Evolutionary conservation across 2,113 vertebrate genomes (phyloP), one percentile per base, ranked within the genome.

Genomic region (Phyllostomus hastatus): DNA sequence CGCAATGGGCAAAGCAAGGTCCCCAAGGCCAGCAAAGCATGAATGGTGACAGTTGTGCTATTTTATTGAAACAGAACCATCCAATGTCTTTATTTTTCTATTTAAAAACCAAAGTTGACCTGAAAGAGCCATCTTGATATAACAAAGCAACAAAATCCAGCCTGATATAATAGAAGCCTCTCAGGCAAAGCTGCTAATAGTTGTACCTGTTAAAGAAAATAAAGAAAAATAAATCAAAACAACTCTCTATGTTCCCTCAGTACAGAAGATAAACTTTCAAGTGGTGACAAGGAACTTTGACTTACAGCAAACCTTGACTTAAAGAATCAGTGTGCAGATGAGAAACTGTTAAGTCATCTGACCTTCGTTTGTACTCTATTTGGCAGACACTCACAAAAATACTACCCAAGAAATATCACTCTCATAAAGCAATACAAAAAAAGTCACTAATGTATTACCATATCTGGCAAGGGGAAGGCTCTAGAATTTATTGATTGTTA

Each of bases 401-500:
- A 85, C 69, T 97, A 43, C 78, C 50, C 84, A 96, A 95, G 79
- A 98, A 98, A 97, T 97, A 98, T 93, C 95, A 95, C 83, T 97
- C 75, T 79, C 88, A 90, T 82, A 96, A 90, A 97, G 22, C 1
- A 9, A 84, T 20, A 20, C 88, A 78, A 89, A 95, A 92, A 97
- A 93, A 92, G 22, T 96, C 91, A 95, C 54, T 96, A 95, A 97
- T 76, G 22, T 90, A 97, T 95, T 96, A 76, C 10, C 0, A 1
- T 84, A 61, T 86, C 90, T 22, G 28, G 70, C 79, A 94, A 97
- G 41, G 0, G 0, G 50, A 98, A 24, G 43, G 61, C 8, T 97
- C 88, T 48, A 92, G 94, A 98, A 98, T 96, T 72, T 96, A 98
- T 96, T 98, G 75, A 43, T 35, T 91, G 33, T 92, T 98, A 98